Percentiles rank a stretch among this genome's conserved stretches.
Conservation (phyloP, 2,888 invertebrate genomes). For the Ophion obscuratus region DNA sequence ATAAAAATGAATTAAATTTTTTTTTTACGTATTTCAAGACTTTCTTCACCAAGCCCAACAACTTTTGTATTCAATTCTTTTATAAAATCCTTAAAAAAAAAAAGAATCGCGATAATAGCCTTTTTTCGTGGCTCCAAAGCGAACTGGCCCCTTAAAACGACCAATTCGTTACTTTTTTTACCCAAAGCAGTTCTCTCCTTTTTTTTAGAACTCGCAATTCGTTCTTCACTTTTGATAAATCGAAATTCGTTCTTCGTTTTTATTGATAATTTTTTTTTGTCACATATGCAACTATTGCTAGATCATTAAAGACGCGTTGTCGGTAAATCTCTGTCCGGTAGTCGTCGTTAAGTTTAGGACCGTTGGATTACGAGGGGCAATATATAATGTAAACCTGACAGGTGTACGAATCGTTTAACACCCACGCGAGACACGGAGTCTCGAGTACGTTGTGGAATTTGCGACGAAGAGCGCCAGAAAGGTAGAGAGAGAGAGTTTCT, state of each 20-base stretch:
- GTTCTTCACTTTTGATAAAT: not conserved
- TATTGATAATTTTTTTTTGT: not conserved
- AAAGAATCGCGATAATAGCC: too few species aligned
- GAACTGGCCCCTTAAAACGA: too few species aligned
- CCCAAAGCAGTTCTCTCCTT: too few species aligned
- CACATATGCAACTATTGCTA: not conserved
- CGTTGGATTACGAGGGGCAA: not conserved
- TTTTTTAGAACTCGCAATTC: too few species aligned
- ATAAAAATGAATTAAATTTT: too few species aligned
- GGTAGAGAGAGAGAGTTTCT: not conserved
- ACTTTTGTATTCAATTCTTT: too few species aligned
- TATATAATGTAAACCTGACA: conserved; percentile 56
- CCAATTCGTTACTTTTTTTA: too few species aligned
- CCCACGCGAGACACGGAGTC: conserved; percentile 50
- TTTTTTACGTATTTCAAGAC: too few species aligned
- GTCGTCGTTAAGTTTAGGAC: not conserved
- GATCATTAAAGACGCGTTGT: not conserved
- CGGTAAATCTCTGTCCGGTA: not conserved
- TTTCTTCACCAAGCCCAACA: too few species aligned
- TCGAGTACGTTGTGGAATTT: conserved; percentile 11
- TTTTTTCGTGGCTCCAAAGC: too few species aligned
- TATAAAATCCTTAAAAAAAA: too few species aligned
- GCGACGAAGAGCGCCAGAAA: conserved; percentile 18
- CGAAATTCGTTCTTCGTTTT: not conserved
- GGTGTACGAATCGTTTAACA: conserved; percentile 51